These are phyloP conservation scores for Strigamia transsilvanica DNA, from an alignment of 2,888 invertebrate genomes.

Conservation along the genomic window DNA sequence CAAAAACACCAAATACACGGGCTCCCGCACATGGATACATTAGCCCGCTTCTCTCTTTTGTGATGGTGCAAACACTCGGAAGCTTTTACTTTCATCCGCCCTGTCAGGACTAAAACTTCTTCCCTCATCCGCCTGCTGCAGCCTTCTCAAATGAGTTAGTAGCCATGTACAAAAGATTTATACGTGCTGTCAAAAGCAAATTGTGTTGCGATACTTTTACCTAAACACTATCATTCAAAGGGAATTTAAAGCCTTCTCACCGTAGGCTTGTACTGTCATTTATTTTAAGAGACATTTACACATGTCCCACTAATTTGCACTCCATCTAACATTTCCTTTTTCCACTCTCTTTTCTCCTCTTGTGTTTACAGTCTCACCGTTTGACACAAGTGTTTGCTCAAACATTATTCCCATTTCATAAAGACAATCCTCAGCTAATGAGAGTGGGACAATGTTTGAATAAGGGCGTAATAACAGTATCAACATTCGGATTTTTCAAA, in stretches of 20 bases:
- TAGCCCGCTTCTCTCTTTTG: not conserved
- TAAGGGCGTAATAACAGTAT: constrained; percentile 1
- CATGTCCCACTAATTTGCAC: constrained; percentile 15
- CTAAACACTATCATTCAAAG: constrained; percentile 15
- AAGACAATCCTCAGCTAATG: not conserved
- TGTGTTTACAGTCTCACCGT: constrained; percentile 31
- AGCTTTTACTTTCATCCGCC: constrained; percentile 20
- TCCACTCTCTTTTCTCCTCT: constrained; percentile 41
- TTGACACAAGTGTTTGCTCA: constrained; percentile 31
- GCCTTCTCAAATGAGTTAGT: constrained; percentile 20
- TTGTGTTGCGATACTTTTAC: constrained; percentile 20
- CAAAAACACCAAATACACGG: not conserved
- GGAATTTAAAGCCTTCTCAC: constrained; percentile 20
- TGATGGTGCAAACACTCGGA: constrained; percentile 20
- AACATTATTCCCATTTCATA: not conserved
- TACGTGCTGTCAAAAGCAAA: constrained; percentile 20
- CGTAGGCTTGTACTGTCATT: constrained; percentile 15
- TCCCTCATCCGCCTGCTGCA: constrained; percentile 15
- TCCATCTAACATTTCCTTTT: constrained; percentile 44
- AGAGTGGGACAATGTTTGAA: not conserved
- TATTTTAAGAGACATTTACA: constrained; percentile 20
- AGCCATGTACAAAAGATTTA: constrained; percentile 15
- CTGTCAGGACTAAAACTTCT: constrained; percentile 5
- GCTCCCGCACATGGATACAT: constrained; percentile 14
- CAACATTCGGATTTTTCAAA: not conserved